Evolutionary conservation across 2,113 vertebrate species (phyloP).

Genomic region (Chitala chitala): DNA sequence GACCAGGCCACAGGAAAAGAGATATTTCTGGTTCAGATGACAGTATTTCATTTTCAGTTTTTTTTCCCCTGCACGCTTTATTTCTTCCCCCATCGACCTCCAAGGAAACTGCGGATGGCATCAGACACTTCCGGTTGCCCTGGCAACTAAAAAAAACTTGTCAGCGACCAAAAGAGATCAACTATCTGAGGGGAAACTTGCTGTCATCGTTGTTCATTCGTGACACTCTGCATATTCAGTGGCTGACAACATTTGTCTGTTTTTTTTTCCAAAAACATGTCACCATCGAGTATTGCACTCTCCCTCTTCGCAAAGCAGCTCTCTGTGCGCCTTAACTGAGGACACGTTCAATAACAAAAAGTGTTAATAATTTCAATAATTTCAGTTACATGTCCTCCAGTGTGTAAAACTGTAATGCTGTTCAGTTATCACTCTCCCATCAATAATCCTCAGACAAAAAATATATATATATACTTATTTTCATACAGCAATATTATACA

Average conservation of each 20-base stretch:
- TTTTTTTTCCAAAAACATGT: not conserved
- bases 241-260: no score
- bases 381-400: no score
- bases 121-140: slow-evolving; percentile 3
- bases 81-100: not conserved
- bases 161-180: not conserved
- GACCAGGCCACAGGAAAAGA: no score
- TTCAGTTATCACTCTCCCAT: no score
- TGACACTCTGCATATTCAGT: not conserved
- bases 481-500: no score
- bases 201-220: not conserved
- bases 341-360: no score
- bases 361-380: no score
- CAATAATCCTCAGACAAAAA: no score
- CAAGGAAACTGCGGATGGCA: not conserved
- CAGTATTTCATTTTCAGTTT: not conserved
- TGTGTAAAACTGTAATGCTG: no score
- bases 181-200: not conserved
- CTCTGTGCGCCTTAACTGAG: not conserved
- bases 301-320: no score
- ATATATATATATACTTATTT: no score
- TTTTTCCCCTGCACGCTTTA: not conserved
- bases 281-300: not conserved
- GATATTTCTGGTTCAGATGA: not conserved
- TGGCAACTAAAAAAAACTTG: slow-evolving; percentile 24